Evolutionary conservation across 1,140 invertebrate species (phyloP), one percentile per base, ranked within the genome.

Genomic region (Pachypsylla venusta): DNA sequence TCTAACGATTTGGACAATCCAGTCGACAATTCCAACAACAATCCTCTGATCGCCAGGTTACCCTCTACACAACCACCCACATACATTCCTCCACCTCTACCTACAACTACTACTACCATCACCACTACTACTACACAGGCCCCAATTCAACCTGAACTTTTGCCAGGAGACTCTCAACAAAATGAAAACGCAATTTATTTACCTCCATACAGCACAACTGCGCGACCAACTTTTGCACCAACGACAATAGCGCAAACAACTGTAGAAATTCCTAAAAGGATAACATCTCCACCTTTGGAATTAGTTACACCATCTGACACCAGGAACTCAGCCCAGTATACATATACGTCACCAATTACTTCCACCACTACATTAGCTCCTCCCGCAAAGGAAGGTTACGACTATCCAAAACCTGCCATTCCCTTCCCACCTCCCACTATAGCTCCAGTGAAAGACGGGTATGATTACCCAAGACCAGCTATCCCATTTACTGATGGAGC

Each of bases 21-120:
- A 35, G 42, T n/a, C 16, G 42, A 48, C n/a, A 48, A 48, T n/a
- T 48, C 42, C 4, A 48, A 48, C 16, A 48, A 48, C n/a, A 48
- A 48, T 19, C 42, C 42, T 4, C 16, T n/a, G 7, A 19, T 10
- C 22, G 42, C 42, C 22, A 5, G 22, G n/a, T 48, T 48, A 48
- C 42, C 42, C 4, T 10, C 42, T 22, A 19, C 42, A 10, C 30
- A 7, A 35, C 7, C 7, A 35, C 30, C 30, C n/a, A 35, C 30
- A 35, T 35, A 10, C 30, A n/a, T n/a, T 10, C 30, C 30, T 35
- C 30, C 30, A 35, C n/a, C 30, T 35, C n/a, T n/a, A 35, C 42
- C 42, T 5, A 48, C n/a, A 48, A 48, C 42, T 19, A 48, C 42
- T 4, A 19, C 42, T 10, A 48, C 42, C 42, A 48, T 22, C 5